Percentiles rank a stretch among this genome's conserved stretches.
Conservation (phyloP, 2,113 vertebrate species). For the Illadopsis cleaveri region DNA sequence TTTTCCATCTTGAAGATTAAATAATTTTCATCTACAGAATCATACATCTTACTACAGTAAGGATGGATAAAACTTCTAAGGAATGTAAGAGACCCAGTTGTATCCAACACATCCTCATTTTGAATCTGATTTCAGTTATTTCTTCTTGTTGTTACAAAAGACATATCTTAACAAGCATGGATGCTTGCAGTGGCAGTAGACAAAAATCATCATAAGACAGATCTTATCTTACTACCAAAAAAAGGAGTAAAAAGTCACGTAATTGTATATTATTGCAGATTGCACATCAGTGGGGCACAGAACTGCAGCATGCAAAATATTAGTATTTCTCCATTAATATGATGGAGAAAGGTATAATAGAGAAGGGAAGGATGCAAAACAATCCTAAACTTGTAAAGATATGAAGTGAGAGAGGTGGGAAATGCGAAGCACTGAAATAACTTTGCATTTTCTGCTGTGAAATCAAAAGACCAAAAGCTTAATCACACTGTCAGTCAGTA, state of each 20-base stretch:
- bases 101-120: neutral
- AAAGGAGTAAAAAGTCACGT: neutral
- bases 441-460: neutral
- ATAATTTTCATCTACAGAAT: neutral
- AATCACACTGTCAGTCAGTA: neutral
- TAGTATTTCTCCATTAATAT: neutral
- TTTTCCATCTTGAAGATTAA: neutral
- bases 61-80: neutral
- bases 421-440: neutral
- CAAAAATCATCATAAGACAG: neutral
- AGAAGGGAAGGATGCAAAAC: neutral
- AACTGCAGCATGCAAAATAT: neutral
- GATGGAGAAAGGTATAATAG: neutral
- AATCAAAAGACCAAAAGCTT: neutral
- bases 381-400: neutral
- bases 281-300: neutral
- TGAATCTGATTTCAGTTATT: neutral
- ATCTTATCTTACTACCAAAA: neutral
- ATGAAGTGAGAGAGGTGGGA: neutral
- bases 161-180: neutral
- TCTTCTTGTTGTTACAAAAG: neutral
- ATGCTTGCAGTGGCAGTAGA: neutral
- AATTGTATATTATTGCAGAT: neutral
- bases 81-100: neutral
- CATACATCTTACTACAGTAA: neutral